Conservation (phyloP, 2,888 invertebrate genomes). For the Epinotia bilunana region DNA sequence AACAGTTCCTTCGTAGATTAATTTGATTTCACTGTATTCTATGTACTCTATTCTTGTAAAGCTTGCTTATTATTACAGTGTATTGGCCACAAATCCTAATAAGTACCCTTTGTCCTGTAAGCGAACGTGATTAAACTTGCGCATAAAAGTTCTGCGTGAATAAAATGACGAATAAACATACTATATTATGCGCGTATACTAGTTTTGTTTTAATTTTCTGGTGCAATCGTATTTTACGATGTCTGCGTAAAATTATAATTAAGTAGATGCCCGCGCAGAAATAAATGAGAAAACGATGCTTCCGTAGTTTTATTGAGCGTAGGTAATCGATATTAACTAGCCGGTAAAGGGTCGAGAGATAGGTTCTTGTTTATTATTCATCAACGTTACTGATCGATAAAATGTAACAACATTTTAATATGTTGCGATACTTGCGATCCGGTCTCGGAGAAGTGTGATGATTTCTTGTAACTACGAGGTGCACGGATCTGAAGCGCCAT, state of each 20-base stretch:
- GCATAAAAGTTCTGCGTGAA: not conserved
- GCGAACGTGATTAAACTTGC: not conserved
- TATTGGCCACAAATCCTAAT: slow-evolving; percentile 7
- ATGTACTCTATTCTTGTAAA: not conserved
- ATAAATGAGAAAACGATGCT: not conserved
- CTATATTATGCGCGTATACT: not conserved
- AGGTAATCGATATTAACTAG: not conserved
- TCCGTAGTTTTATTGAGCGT: not conserved
- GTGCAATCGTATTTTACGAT: not conserved
- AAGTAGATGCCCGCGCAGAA: not conserved
- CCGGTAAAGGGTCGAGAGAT: not conserved
- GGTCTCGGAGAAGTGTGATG: not conserved
- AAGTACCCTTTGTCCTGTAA: not conserved
- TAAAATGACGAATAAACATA: slow-evolving; percentile 6
- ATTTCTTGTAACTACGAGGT: not conserved
- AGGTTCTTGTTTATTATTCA: not conserved
- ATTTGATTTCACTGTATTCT: not conserved
- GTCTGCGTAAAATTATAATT: not conserved
- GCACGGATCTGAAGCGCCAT: not conserved
- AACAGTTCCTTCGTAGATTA: not conserved
- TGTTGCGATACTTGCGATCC: not conserved
- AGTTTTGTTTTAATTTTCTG: not conserved
- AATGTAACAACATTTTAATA: not conserved
- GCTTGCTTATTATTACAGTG: not conserved
- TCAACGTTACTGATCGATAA: not conserved